Percentiles rank a stretch among this genome's conserved stretches.
Conservation (phyloP, 2,888 invertebrate genomes). For the Lingula anatina region DNA sequence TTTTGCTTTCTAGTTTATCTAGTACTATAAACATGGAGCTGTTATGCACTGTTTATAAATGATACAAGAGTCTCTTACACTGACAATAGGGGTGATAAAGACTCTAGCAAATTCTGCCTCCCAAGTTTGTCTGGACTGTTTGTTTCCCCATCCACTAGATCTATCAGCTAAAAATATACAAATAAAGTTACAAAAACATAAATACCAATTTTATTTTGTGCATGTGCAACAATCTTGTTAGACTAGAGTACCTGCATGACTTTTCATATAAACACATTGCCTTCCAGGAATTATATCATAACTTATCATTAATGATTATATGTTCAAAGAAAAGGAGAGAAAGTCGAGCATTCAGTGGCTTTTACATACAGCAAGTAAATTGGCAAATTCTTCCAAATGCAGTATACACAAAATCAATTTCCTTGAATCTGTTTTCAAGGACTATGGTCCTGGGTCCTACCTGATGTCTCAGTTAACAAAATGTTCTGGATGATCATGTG, state of each 20-base stretch:
- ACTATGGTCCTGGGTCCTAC: neutral
- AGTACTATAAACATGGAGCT: neutral
- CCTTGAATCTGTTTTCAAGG: neutral
- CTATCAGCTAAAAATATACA: neutral
- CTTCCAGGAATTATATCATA: constrained; percentile 5
- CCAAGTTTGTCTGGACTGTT: constrained; percentile 13
- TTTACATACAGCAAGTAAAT: neutral
- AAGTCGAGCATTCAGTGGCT: neutral
- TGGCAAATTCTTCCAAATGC: no score
- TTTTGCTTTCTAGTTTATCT: neutral
- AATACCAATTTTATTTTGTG: neutral
- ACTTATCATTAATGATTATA: neutral
- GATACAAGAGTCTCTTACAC: constrained; percentile 1
- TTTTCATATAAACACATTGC: neutral
- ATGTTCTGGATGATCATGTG: constrained; percentile 14
- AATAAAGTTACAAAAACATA: no score
- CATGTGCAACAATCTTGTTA: neutral
- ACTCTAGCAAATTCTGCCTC: constrained; percentile 12
- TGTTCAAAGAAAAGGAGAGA: neutral
- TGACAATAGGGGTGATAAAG: constrained; percentile 6
- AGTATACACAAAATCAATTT: no score
- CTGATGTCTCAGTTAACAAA: neutral
- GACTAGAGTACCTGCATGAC: neutral
- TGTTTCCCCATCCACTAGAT: neutral
- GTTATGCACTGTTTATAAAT: neutral